Evolutionary conservation across 2,797 vertebrate genomes (phyloP).

Genomic region (Semotilus atromaculatus): DNA sequence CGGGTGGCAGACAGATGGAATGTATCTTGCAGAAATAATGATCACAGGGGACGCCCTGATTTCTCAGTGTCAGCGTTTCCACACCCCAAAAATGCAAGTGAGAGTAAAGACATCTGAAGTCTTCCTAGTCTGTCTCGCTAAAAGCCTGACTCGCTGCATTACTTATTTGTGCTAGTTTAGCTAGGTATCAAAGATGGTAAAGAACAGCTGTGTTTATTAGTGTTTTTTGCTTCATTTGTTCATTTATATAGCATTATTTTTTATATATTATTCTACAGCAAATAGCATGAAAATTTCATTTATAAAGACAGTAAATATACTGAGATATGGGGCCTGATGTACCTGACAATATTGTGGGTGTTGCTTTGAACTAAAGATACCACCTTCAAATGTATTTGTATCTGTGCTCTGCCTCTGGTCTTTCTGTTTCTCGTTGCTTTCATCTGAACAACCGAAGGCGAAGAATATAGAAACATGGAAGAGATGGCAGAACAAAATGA

Average conservation of each 20-base stretch:
- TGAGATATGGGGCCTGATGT: neutral
- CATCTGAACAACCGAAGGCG: constrained; percentile 15
- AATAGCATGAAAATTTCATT: neutral
- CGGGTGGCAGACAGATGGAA: constrained; percentile 52
- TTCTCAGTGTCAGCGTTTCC: constrained; percentile 11
- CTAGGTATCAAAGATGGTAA: neutral
- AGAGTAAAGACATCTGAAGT: constrained; percentile 16
- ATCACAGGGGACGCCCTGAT: constrained; percentile 12
- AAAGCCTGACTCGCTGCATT: neutral
- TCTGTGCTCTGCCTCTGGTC: constrained; percentile 15
- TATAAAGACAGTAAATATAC: neutral
- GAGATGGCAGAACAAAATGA: constrained; percentile 23
- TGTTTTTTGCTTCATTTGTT: neutral
- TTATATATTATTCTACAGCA: neutral
- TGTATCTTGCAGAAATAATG: constrained; percentile 21
- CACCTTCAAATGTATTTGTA: constrained; percentile 31
- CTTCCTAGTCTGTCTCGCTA: neutral
- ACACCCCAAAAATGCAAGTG: constrained; percentile 1
- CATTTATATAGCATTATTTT: neutral
- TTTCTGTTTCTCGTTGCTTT: constrained; percentile 29
- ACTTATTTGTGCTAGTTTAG: neutral
- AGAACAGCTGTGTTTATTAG: neutral
- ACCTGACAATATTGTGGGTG: neutral
- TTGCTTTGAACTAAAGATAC: constrained; percentile 32
- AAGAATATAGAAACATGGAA: neutral